Conservation (phyloP, 2,888 invertebrate species). For the Uloborus plumipes region DNA sequence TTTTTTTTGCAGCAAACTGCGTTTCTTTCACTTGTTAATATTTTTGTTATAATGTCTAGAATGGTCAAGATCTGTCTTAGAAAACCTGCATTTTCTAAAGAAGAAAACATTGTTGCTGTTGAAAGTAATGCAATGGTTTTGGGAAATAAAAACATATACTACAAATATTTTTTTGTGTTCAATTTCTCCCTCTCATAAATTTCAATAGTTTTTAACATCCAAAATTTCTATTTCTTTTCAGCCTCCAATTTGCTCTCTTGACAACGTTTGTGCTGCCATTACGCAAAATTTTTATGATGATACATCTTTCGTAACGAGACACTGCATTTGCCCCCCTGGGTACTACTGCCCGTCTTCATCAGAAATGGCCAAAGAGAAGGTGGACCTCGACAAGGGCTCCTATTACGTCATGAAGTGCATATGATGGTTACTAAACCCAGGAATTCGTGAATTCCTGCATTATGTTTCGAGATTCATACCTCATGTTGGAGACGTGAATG, state of each 20-base stretch:
- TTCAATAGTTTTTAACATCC: too few relatives aligned
- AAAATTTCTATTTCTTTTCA: slow-evolving; percentile 8
- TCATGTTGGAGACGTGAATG: neutral
- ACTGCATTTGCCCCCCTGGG: slow-evolving; percentile 59
- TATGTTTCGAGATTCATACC: neutral
- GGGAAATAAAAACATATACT: too few relatives aligned
- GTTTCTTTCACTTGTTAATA: too few relatives aligned
- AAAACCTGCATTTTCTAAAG: too few relatives aligned
- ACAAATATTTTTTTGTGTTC: too few relatives aligned
- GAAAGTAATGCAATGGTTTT: too few relatives aligned
- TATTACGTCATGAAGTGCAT: slow-evolving; percentile 56
- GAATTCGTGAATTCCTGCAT: neutral
- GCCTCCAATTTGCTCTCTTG: slow-evolving; percentile 55
- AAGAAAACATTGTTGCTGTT: too few relatives aligned
- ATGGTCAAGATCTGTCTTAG: too few relatives aligned
- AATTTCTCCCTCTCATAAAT: too few relatives aligned
- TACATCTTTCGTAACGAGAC: slow-evolving; percentile 47
- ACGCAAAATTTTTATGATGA: slow-evolving; percentile 37
- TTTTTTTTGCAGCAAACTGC: too few relatives aligned
- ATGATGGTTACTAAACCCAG: slow-evolving; percentile 7
- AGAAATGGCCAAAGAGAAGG: slow-evolving; percentile 42
- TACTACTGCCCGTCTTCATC: slow-evolving; percentile 55
- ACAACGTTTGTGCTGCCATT: slow-evolving; percentile 52
- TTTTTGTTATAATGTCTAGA: too few relatives aligned
- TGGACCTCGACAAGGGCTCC: slow-evolving; percentile 49